These are phyloP conservation scores for Xanthorhoe designata DNA, from an alignment of 2,888 invertebrate genomes.

Conservation along the genomic window DNA sequence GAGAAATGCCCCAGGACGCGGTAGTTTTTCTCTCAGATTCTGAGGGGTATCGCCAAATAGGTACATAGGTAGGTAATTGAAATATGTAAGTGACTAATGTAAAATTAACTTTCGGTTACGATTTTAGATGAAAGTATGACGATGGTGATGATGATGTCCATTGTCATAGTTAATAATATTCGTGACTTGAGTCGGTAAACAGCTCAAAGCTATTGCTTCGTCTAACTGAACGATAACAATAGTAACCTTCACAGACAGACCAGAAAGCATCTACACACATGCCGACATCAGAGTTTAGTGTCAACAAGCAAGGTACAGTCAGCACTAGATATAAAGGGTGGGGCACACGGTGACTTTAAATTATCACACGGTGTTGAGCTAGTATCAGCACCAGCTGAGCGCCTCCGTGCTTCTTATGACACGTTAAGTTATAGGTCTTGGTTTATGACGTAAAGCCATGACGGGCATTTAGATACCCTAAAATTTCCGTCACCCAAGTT, in stretches of 20 bases:
- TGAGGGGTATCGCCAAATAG: no score
- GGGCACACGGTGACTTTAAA: no score
- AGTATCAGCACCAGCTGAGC: no score
- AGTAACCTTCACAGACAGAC: slow-evolving; percentile 8
- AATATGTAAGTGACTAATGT: no score
- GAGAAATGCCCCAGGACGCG: no score
- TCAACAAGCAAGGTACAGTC: not conserved
- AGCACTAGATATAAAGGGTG: not conserved
- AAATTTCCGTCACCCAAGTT: no score
- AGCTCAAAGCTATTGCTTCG: not conserved
- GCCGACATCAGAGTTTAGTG: slow-evolving; percentile 4
- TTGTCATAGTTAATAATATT: not conserved
- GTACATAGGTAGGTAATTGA: no score
- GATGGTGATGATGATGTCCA: not conserved
- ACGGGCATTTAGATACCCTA: not conserved
- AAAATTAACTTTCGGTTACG: no score
- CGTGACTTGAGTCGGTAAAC: slow-evolving; percentile 3
- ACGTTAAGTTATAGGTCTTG: no score
- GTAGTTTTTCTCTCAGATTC: no score
- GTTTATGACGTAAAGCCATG: not conserved
- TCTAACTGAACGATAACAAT: slow-evolving; percentile 22
- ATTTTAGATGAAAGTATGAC: not conserved
- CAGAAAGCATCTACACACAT: slow-evolving; percentile 1
- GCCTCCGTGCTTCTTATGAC: no score
- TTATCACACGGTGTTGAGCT: no score